A percentile compares a stretch with the other conserved stretches of the same genome.
Conservation (phyloP, 35 echinoderm and acorn worm species). For the Ophioderma brevispina region DNA sequence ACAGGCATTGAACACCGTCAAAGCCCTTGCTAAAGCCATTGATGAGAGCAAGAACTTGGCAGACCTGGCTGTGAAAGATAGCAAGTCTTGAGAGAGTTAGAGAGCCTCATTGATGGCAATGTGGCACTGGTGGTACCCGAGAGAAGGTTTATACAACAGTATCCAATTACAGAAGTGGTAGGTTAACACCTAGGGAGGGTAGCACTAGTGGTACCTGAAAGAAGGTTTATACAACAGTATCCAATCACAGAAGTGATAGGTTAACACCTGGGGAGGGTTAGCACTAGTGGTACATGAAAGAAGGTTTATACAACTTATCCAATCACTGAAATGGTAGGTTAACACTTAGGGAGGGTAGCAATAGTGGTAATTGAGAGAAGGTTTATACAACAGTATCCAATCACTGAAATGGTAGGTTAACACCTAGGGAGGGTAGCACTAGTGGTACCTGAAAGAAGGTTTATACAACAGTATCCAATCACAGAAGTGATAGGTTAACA, state of each 20-base stretch:
- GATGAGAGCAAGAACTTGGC: slow-evolving; percentile 93
- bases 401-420: too few species aligned
- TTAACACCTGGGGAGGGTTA: slow-evolving; percentile 74
- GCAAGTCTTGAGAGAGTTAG: slow-evolving; percentile 73
- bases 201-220: slow-evolving; percentile 78
- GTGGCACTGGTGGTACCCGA: slow-evolving; percentile 82
- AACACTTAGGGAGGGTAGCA: too few species aligned
- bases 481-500: too few species aligned
- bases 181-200: slow-evolving; percentile 76
- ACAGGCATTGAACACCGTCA: slow-evolving; percentile 81
- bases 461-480: too few species aligned
- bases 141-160: slow-evolving; percentile 88
- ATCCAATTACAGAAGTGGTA: slow-evolving; percentile 93
- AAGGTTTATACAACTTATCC: slow-evolving; percentile 87
- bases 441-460: too few species aligned
- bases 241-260: slow-evolving; percentile 92
- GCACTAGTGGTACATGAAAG: slow-evolving; percentile 83
- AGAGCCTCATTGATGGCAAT: slow-evolving; percentile 87
- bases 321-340: slow-evolving; percentile 90
- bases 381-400: too few species aligned
- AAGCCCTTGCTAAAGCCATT: slow-evolving; percentile 80
- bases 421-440: too few species aligned
- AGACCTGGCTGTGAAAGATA: slow-evolving; percentile 75
- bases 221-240: slow-evolving; percentile 89
- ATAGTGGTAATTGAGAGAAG: too few species aligned